Conservation (phyloP, 2,888 invertebrate species). For the Andrena flavipes region DNA sequence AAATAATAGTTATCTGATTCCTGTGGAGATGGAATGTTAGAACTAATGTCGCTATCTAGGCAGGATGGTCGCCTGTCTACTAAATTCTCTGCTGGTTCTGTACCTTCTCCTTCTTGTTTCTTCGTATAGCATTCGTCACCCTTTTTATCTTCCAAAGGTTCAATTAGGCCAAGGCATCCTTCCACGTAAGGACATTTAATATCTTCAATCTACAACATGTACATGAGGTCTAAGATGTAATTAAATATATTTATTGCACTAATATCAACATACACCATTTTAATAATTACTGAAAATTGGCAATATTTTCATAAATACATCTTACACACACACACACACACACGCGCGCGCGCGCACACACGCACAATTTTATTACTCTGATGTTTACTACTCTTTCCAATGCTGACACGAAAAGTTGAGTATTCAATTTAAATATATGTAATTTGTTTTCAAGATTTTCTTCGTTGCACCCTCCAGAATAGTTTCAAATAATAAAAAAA, state of each 20-base stretch:
- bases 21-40: constrained; percentile 33
- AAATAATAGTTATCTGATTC: constrained; percentile 13
- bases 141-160: background rate
- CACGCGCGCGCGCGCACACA: too few relatives aligned
- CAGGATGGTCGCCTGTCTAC: constrained; percentile 25
- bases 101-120: background rate
- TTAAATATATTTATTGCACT: background rate
- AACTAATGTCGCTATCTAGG: constrained; percentile 45
- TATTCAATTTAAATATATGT: too few relatives aligned
- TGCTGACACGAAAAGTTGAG: too few relatives aligned
- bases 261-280: background rate
- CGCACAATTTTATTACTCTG: too few relatives aligned
- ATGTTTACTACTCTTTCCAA: too few relatives aligned
- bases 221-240: background rate
- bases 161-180: constrained; percentile 54
- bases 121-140: background rate
- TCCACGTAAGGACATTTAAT: constrained; percentile 34
- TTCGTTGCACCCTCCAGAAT: too few relatives aligned
- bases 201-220: constrained; percentile 39
- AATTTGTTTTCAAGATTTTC: too few relatives aligned
- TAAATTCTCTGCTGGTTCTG: background rate
- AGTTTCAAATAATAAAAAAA: too few relatives aligned
- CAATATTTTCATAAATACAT: too few relatives aligned
- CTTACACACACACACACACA: too few relatives aligned
- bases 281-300: too few relatives aligned